Conservation (phyloP, 2,797 vertebrate species). For the Tauraco hartlaubi region DNA sequence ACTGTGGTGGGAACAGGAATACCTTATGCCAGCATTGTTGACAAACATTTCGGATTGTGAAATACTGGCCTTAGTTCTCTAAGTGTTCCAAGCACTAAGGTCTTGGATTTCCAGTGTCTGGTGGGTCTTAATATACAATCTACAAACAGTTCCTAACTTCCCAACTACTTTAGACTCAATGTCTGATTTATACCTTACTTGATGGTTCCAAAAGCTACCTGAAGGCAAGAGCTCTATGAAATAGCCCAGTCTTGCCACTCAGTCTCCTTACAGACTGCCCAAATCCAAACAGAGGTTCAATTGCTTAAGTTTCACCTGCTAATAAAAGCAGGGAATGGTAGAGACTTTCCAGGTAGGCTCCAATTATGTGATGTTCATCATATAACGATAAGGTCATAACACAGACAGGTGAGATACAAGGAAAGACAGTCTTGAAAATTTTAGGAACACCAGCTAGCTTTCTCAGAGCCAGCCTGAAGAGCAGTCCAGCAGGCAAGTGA, state of each 20-base stretch:
- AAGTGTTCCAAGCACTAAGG: background rate
- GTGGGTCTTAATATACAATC: background rate
- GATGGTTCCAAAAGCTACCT: background rate
- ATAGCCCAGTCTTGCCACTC: background rate
- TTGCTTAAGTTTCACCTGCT: background rate
- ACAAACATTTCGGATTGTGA: slow-evolving; percentile 28
- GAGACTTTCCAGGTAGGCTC: background rate
- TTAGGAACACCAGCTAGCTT: background rate
- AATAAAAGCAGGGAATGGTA: background rate
- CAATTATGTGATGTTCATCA: accelerated
- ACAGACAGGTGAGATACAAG: background rate
- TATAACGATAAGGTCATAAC: background rate
- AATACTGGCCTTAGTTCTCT: background rate
- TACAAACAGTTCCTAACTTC: background rate
- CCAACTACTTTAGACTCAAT: background rate
- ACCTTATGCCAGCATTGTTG: slow-evolving; percentile 47
- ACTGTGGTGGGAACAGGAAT: slow-evolving; percentile 21
- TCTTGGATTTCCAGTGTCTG: background rate
- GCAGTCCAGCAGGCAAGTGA: background rate
- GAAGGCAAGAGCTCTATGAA: background rate
- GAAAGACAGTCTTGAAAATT: background rate
- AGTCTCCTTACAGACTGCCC: background rate
- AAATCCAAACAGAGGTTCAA: background rate
- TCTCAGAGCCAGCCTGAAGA: background rate
- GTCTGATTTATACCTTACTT: background rate